These are phyloP conservation scores for Salvelinus namaycush DNA, from an alignment of 2,113 vertebrate genomes.

Conservation along the genomic window DNA sequence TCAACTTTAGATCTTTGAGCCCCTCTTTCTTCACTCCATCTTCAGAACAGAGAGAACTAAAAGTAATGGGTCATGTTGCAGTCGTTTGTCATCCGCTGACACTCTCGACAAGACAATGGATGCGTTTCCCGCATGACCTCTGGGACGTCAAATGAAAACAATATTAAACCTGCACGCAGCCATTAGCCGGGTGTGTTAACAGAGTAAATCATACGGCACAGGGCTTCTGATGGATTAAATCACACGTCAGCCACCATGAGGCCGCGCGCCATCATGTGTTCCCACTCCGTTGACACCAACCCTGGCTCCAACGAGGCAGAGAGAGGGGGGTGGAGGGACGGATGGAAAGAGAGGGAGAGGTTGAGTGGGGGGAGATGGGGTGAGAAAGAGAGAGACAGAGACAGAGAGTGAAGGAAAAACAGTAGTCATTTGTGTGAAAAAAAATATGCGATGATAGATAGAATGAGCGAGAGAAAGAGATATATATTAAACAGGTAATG, in stretches of 20 bases:
- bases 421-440: background rate
- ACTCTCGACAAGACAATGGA: constrained; percentile 43
- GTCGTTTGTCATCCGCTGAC: constrained; percentile 51
- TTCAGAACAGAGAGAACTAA: constrained; percentile 47
- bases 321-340: background rate
- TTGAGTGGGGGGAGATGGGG: background rate
- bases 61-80: constrained; percentile 56
- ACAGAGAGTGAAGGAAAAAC: background rate
- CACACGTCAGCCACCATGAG: constrained; percentile 51
- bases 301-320: constrained; percentile 29
- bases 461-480: background rate
- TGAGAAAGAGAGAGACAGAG: background rate
- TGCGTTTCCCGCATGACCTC: constrained; percentile 60
- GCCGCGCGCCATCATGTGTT: constrained; percentile 43
- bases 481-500: background rate
- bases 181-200: constrained; percentile 41
- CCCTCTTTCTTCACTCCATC: background rate
- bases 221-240: constrained; percentile 58
- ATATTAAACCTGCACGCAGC: constrained; percentile 47
- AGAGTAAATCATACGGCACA: constrained; percentile 42
- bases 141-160: constrained; percentile 53
- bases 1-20: background rate
- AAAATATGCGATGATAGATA: background rate
- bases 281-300: constrained; percentile 47
- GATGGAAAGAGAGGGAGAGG: background rate